phyloP scores from a whole-genome alignment of 2,113 vertebrate genomes.

The Colius striatus region DNA sequence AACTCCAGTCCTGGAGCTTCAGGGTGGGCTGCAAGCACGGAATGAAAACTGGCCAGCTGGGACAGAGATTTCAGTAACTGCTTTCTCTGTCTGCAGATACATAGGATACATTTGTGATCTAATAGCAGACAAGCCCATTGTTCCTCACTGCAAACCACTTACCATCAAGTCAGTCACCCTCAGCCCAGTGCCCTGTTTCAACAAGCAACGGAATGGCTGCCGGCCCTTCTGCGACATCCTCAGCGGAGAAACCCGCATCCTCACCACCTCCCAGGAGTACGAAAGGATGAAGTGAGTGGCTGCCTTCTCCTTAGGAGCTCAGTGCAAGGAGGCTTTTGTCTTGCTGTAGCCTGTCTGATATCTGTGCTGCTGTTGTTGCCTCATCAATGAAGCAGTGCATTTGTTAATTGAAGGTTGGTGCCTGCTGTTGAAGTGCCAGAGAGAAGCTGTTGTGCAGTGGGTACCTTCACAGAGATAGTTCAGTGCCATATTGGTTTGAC shows the following conservation, averaged over 20 bases:
- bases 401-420: background rate
- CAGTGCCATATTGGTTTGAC: background rate
- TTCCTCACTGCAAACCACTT: conserved; percentile 93
- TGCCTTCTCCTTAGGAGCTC: background rate
- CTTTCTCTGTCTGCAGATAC: conserved; percentile 81
- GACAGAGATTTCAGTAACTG: background rate
- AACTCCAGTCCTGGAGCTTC: background rate
- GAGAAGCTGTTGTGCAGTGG: fast-evolving
- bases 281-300: conserved; percentile 93
- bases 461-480: background rate
- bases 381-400: background rate
- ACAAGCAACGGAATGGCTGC: conserved; percentile 97
- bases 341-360: background rate
- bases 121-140: conserved; percentile 91
- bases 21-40: background rate
- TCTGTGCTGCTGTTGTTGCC: background rate
- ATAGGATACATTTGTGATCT: conserved; percentile 96
- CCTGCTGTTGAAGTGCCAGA: background rate
- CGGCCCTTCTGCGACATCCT: conserved; percentile 97
- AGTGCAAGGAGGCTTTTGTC: fast-evolving
- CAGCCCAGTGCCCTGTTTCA: conserved; percentile 95
- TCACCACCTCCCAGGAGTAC: conserved; percentile 93
- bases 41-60: background rate
- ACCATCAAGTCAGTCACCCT: conserved; percentile 90
- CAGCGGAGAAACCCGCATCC: conserved; percentile 95